A percentile compares a stretch with the other conserved stretches of the same genome.
Conservation (phyloP, 2,797 vertebrate genomes). For the Brachyalestes nurse region DNA sequence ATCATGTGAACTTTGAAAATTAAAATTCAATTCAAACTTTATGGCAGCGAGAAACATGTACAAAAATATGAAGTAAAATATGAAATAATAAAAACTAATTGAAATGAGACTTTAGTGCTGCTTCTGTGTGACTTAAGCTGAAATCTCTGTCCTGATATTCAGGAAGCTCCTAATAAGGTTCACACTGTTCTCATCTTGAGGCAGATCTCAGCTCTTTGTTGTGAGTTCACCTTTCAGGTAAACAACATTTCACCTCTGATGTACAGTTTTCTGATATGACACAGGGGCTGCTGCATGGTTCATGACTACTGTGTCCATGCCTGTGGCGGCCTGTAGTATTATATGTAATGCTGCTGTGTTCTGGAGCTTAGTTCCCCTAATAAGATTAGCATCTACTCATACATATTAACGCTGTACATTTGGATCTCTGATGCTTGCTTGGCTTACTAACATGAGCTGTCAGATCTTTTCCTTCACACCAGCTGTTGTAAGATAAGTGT, state of each 20-base stretch:
- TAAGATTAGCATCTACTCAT: neutral
- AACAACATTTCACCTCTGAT: neutral
- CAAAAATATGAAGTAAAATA: no score
- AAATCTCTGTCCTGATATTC: neutral
- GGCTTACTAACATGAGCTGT: neutral
- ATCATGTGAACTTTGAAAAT: no score
- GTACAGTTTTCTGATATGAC: neutral
- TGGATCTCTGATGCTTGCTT: neutral
- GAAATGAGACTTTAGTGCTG: no score
- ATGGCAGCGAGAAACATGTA: no score
- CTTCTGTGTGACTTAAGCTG: no score
- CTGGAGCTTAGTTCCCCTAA: constrained; percentile 3
- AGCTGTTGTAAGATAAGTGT: no score
- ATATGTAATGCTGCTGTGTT: neutral
- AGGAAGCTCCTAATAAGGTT: neutral
- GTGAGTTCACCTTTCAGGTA: constrained; percentile 12
- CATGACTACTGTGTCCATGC: neutral
- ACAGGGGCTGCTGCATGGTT: neutral
- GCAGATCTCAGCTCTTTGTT: neutral
- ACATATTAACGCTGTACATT: neutral
- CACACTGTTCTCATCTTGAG: neutral
- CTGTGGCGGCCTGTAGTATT: neutral
- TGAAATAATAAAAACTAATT: no score
- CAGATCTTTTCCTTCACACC: no score
- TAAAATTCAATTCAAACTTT: no score